Conservation (phyloP, 92 coral and sea anemone genomes). For the Isaurus tuberculatus region DNA sequence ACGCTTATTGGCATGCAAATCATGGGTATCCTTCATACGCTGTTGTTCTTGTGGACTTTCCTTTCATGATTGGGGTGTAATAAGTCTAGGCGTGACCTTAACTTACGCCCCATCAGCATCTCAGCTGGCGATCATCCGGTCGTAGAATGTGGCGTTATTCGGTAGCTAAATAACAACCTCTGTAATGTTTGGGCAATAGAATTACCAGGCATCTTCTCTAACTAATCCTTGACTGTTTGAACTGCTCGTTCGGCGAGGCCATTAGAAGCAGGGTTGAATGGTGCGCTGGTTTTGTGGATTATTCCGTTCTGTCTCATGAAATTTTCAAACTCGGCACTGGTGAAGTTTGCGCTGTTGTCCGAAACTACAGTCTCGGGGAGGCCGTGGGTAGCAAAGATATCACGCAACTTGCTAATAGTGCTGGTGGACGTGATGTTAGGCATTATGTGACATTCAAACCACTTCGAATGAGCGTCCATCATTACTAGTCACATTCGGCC, state of each 20-base stretch:
- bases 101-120: no score
- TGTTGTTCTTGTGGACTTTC: no score
- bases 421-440: slow-evolving; percentile 22
- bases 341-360: slow-evolving; percentile 49
- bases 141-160: no score
- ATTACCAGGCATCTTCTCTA: no score
- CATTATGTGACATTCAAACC: slow-evolving; percentile 42
- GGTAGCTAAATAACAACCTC: no score
- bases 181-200: no score
- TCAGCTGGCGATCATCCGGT: no score
- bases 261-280: slow-evolving; percentile 70
- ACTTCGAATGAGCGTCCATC: slow-evolving; percentile 53
- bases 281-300: slow-evolving; percentile 59
- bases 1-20: no score
- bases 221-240: slow-evolving; percentile 57
- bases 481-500: slow-evolving; percentile 45
- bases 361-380: slow-evolving; percentile 42
- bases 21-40: no score
- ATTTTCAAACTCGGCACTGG: slow-evolving; percentile 46
- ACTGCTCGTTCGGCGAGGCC: slow-evolving; percentile 71
- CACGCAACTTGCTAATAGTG: slow-evolving; percentile 37
- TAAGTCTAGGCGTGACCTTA: no score
- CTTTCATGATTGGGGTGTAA: no score
- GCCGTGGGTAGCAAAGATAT: slow-evolving; percentile 34
- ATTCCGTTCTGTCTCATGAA: slow-evolving; percentile 55